Conservation (phyloP, 1,140 invertebrate genomes). For the Cydia pomonella region DNA sequence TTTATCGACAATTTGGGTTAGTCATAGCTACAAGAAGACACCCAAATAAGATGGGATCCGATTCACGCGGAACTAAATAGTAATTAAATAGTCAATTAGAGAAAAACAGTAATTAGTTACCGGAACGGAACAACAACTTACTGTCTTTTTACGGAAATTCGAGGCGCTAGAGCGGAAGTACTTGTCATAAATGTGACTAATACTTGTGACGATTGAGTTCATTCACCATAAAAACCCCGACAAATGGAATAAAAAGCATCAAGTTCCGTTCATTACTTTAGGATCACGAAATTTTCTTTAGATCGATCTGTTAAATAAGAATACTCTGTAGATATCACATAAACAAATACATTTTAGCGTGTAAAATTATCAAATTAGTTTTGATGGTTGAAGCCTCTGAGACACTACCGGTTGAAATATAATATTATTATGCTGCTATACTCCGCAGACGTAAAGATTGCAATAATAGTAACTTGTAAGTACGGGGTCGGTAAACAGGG, state of each 20-base stretch:
- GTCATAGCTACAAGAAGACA: background rate
- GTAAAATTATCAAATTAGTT: no score
- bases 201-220: background rate
- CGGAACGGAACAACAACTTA: background rate
- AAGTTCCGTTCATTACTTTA: background rate
- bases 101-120: conserved; percentile 8
- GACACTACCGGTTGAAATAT: no score
- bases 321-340: no score
- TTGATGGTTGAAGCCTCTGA: no score
- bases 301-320: no score
- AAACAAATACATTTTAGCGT: no score
- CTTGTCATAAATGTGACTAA: conserved; percentile 3
- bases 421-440: no score
- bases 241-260: background rate
- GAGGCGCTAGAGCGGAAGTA: background rate
- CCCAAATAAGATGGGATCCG: background rate
- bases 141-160: conserved; percentile 6
- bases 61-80: background rate
- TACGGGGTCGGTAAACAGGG: no score
- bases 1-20: background rate
- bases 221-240: background rate
- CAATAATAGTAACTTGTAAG: no score
- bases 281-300: background rate
- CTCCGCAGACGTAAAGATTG: no score
- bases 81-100: background rate